Conservation (phyloP, 2,888 invertebrate genomes). For the Zhuqinia jingwanae region DNA sequence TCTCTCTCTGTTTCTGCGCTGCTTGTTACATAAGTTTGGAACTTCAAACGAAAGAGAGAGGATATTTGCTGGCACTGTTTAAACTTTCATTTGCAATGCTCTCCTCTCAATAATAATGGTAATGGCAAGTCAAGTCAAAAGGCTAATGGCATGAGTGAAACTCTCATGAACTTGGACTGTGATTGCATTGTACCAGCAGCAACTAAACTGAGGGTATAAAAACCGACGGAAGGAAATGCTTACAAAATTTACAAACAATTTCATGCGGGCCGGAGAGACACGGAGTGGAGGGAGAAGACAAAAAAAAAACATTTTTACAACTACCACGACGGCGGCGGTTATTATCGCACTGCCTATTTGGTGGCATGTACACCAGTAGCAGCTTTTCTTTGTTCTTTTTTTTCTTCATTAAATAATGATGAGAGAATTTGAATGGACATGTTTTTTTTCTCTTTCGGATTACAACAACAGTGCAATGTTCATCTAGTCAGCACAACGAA, state of each 20-base stretch:
- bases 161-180: constrained; percentile 18
- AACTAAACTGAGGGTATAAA: background rate
- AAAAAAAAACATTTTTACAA: background rate
- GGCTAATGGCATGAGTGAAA: constrained; percentile 20
- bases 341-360: background rate
- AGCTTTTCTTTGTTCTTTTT: constrained; percentile 23
- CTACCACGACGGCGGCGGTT: background rate
- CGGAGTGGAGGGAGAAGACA: constrained; percentile 1
- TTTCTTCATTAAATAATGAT: constrained; percentile 45
- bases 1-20: too few relatives aligned
- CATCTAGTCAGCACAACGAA: constrained; percentile 1
- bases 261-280: background rate
- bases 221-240: constrained; percentile 22
- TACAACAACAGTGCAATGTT: background rate
- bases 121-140: background rate
- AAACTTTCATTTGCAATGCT: too few relatives aligned
- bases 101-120: too few relatives aligned
- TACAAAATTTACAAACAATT: background rate
- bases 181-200: background rate
- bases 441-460: background rate
- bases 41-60: too few relatives aligned
- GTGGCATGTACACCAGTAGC: background rate
- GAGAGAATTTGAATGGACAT: constrained; percentile 40
- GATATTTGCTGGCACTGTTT: too few relatives aligned
- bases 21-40: too few relatives aligned